Evolutionary conservation across 2,113 vertebrate genomes (phyloP).

Genomic region (Elaphurus davidianus): DNA sequence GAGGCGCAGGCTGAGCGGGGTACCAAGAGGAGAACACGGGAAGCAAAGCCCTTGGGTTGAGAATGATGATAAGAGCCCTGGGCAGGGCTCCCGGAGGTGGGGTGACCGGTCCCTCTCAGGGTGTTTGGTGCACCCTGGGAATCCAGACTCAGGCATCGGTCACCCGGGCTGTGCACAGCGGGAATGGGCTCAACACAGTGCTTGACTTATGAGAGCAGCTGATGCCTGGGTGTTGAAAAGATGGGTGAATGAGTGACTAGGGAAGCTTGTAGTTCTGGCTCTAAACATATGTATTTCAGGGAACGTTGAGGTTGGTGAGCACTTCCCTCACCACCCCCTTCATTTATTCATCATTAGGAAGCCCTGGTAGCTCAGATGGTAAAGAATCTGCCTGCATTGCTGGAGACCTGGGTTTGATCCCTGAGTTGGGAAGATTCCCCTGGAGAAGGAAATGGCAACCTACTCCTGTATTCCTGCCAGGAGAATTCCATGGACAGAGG

Average conservation of each 20-base stretch:
- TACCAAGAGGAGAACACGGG: background rate
- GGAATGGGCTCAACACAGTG: rapidly evolving
- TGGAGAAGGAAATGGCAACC: background rate
- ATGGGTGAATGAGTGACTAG: background rate
- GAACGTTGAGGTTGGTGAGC: background rate
- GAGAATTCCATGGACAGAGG: background rate
- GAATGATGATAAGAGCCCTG: background rate
- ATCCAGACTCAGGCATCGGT: background rate
- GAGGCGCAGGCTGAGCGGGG: rapidly evolving
- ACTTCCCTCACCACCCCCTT: background rate
- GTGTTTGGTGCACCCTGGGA: too few species aligned
- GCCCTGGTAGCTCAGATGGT: background rate
- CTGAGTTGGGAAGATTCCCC: background rate
- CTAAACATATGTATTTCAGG: background rate
- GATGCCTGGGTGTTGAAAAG: background rate
- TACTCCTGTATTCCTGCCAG: background rate
- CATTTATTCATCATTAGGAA: background rate
- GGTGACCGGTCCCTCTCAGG: background rate
- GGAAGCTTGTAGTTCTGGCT: background rate
- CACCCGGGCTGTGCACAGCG: background rate
- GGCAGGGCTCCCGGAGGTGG: background rate
- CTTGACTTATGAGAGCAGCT: background rate
- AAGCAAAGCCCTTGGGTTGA: background rate
- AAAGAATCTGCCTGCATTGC: background rate
- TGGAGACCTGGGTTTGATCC: background rate